Evolutionary conservation across 2,797 vertebrate genomes (phyloP).

Genomic region (Gambelia wislizenii): DNA sequence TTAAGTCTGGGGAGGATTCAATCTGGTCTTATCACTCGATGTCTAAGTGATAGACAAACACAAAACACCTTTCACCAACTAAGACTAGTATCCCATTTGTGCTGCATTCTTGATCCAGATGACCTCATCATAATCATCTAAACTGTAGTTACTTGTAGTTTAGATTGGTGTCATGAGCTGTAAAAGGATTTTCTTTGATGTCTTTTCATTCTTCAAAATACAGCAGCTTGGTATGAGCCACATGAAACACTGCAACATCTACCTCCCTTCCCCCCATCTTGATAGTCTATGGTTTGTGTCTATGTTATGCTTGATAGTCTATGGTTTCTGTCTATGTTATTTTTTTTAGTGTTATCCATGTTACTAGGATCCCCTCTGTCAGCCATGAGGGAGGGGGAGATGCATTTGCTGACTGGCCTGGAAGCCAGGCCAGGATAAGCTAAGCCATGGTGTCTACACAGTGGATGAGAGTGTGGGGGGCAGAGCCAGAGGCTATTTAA

Average conservation of each 20-base stretch:
- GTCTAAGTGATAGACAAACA: not conserved
- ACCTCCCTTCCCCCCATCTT: not conserved
- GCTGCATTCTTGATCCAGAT: not conserved
- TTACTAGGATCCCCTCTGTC: too few relatives aligned
- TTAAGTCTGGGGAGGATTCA: not conserved
- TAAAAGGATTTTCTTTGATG: not conserved
- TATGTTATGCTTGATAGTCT: too few relatives aligned
- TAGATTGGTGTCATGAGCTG: not conserved
- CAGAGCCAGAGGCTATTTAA: too few relatives aligned
- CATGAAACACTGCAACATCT: not conserved
- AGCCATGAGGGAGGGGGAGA: too few relatives aligned
- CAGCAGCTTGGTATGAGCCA: not conserved
- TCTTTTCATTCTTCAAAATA: not conserved
- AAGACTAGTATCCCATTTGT: not conserved
- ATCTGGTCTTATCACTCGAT: not conserved
- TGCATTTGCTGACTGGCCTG: too few relatives aligned
- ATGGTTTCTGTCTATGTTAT: not conserved
- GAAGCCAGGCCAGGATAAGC: too few relatives aligned
- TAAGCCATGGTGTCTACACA: too few relatives aligned
- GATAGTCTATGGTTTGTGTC: not conserved
- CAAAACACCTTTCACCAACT: not conserved
- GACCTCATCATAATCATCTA: not conserved
- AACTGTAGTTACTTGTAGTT: not conserved
- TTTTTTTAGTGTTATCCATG: too few relatives aligned
- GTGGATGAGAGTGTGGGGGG: too few relatives aligned